Evolutionary conservation across 2,113 vertebrate species (phyloP).

Genomic region (Percina caprodes): DNA sequence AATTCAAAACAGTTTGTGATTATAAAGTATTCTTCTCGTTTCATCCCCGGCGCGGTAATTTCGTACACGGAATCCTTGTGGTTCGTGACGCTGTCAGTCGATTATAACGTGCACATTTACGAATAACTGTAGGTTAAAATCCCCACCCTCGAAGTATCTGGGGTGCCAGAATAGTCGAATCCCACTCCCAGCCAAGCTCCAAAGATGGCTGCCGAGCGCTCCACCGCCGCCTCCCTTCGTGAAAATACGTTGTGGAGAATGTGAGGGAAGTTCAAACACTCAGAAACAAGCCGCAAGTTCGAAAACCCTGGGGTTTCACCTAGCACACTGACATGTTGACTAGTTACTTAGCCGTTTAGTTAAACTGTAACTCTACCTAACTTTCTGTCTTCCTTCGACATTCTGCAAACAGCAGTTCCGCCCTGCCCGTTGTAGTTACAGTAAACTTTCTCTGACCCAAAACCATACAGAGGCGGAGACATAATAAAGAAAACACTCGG

Average conservation of each 20-base stretch:
- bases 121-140: slow-evolving; percentile 67
- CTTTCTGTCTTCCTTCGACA: slow-evolving; percentile 57
- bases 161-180: slow-evolving; percentile 75
- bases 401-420: slow-evolving; percentile 74
- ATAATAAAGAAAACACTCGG: slow-evolving; percentile 12
- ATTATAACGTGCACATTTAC: slow-evolving; percentile 21
- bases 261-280: slow-evolving; percentile 73
- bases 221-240: slow-evolving; percentile 80
- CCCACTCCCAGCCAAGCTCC: slow-evolving; percentile 80
- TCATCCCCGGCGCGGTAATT: slow-evolving; percentile 30
- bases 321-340: slow-evolving; percentile 19
- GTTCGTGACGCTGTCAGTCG: slow-evolving; percentile 65
- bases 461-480: slow-evolving; percentile 73
- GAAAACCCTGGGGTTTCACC: slow-evolving; percentile 5
- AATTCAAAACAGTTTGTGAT: slow-evolving; percentile 64
- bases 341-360: slow-evolving; percentile 31
- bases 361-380: slow-evolving; percentile 58
- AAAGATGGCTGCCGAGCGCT: slow-evolving; percentile 86
- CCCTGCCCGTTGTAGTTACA: slow-evolving; percentile 67
- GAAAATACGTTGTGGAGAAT: slow-evolving; percentile 69
- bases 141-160: slow-evolving; percentile 81
- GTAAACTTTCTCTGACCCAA: slow-evolving; percentile 78
- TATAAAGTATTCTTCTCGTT: slow-evolving; percentile 28
- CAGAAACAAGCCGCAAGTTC: slow-evolving; percentile 38
- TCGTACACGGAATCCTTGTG: slow-evolving; percentile 10